Evolutionary conservation across 30 jellyfish, hydroid and myxozoan genomes (phyloP).

Genomic region (Pelagia noctiluca): DNA sequence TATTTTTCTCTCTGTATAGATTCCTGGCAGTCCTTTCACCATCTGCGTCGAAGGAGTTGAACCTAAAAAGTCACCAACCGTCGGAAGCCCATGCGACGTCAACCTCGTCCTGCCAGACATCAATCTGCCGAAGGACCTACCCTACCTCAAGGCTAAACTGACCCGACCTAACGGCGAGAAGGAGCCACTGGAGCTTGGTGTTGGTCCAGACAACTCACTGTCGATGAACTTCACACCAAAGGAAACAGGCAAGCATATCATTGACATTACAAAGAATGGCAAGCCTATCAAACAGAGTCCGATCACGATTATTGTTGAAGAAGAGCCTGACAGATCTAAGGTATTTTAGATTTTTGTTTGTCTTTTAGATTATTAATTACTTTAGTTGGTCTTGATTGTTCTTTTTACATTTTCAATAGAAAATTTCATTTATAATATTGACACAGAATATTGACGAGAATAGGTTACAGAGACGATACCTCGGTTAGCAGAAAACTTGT

Average conservation of each 20-base stretch:
- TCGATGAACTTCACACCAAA: conserved; percentile 85
- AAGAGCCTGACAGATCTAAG: conserved; percentile 62
- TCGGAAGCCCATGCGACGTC: conserved; percentile 85
- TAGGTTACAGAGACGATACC: too few relatives aligned
- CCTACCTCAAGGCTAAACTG: conserved; percentile 65
- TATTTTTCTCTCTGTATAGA: neutral
- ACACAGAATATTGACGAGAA: too few relatives aligned
- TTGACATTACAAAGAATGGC: conserved; percentile 83
- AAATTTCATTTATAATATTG: too few relatives aligned
- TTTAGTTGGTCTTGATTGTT: neutral
- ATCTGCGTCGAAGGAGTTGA: conserved; percentile 78
- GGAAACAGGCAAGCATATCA: conserved; percentile 86
- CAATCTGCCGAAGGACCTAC: conserved; percentile 81
- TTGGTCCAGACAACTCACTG: conserved; percentile 86
- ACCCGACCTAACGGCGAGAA: conserved; percentile 80
- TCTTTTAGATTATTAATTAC: neutral
- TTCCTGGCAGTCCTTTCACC: conserved; percentile 88
- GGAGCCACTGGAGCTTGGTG: conserved; percentile 77
- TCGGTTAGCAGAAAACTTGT: too few relatives aligned
- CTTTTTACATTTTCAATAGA: too few relatives aligned
- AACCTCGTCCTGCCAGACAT: conserved; percentile 80
- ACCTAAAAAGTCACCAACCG: conserved; percentile 73
- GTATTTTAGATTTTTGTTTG: conserved; percentile 22
- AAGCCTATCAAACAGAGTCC: conserved; percentile 95
- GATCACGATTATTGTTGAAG: conserved; percentile 79